These are phyloP conservation scores for Heliconius hewitsoni DNA, from an alignment of 1,140 invertebrate species.

Conservation along the genomic window DNA sequence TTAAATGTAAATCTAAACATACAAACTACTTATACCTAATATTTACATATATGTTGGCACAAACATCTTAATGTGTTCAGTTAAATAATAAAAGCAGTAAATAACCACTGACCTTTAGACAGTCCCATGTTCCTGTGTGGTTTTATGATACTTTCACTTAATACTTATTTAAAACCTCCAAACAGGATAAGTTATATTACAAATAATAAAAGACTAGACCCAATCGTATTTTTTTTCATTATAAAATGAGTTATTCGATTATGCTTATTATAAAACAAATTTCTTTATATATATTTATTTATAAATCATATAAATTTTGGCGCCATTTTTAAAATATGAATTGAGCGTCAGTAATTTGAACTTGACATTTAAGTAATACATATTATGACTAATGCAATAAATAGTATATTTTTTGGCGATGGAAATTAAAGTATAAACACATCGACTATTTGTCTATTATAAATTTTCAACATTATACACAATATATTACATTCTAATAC, in stretches of 20 bases:
- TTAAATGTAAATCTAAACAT: slow-evolving; percentile 6
- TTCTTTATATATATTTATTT: neutral
- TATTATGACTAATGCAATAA: neutral
- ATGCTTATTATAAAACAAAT: neutral
- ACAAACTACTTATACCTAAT: neutral
- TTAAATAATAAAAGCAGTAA: neutral
- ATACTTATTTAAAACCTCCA: neutral
- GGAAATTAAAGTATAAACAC: neutral
- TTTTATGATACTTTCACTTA: neutral
- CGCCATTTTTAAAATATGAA: neutral
- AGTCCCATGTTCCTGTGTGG: neutral
- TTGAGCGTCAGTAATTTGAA: too few relatives aligned
- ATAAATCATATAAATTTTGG: neutral
- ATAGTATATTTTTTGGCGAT: neutral
- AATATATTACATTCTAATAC: neutral
- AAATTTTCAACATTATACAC: neutral
- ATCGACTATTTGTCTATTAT: neutral
- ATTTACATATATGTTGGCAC: neutral
- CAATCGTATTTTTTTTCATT: neutral
- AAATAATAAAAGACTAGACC: neutral
- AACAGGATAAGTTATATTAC: neutral
- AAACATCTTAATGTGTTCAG: neutral
- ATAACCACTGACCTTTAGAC: neutral
- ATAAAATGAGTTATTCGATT: neutral
- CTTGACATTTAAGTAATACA: too few relatives aligned